A percentile compares a stretch with the other conserved stretches of the same genome.
These are phyloP conservation scores for Ramazzottius varieornatus DNA, from an alignment of 2,888 invertebrate species.

Conservation along the genomic window DNA sequence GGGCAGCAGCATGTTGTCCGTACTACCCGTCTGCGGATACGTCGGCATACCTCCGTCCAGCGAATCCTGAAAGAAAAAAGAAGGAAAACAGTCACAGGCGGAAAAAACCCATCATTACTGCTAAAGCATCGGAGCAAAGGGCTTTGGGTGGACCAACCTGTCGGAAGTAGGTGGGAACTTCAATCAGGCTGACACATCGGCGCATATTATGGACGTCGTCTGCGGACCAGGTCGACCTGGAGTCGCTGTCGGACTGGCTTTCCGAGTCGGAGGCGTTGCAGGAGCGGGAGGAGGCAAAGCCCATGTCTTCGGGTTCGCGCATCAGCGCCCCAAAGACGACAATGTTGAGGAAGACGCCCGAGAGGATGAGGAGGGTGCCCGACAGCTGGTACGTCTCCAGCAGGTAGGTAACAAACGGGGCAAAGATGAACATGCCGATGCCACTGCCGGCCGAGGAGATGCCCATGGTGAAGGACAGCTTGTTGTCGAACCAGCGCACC, in stretches of 20 bases:
- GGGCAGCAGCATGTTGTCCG: background rate
- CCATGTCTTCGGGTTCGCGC: conserved; percentile 4
- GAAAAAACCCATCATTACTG: too few relatives aligned
- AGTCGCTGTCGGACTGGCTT: background rate
- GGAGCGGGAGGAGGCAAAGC: background rate
- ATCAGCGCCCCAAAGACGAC: conserved; percentile 4
- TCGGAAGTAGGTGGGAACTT: conserved; percentile 8
- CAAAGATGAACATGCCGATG: conserved; percentile 6
- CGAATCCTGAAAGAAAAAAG: too few relatives aligned
- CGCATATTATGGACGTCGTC: conserved; percentile 2
- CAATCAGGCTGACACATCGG: conserved; percentile 6
- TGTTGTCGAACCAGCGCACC: conserved; percentile 8
- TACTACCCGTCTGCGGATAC: too few relatives aligned
- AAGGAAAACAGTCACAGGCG: background rate
- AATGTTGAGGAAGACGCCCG: conserved; percentile 5
- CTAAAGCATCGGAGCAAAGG: too few relatives aligned
- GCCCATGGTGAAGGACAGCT: conserved; percentile 8
- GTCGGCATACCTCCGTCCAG: too few relatives aligned
- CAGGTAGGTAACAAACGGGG: conserved; percentile 6
- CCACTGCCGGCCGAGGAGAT: conserved; percentile 6
- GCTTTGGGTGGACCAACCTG: too few relatives aligned
- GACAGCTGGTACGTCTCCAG: conserved; percentile 4
- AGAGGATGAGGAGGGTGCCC: conserved; percentile 1
- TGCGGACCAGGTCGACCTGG: background rate
- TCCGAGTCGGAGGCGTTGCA: conserved; percentile 1